A percentile compares a stretch with the other conserved stretches of the same genome.
Evolutionary conservation across 2,888 invertebrate genomes (phyloP).

Genomic region (Metalampra italica): DNA sequence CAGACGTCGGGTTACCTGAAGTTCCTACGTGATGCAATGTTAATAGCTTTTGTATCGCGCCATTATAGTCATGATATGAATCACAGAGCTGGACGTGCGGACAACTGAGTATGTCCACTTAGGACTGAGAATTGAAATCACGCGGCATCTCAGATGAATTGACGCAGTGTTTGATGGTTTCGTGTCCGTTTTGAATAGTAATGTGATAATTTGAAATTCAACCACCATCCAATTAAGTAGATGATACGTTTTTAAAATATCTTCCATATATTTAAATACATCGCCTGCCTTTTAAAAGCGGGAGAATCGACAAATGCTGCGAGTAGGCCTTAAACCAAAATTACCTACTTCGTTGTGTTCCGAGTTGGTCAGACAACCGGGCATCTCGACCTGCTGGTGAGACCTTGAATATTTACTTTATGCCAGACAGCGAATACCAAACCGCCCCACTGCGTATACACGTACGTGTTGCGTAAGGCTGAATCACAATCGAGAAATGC

Average conservation of each 20-base stretch:
- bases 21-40: conserved; percentile 10
- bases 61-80: conserved; percentile 17
- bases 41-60: conserved; percentile 2
- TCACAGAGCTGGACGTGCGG: conserved; percentile 16
- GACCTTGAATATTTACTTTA: conserved; percentile 17
- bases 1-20: conserved; percentile 2
- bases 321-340: not conserved
- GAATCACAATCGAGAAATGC: conserved; percentile 74
- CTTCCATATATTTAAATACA: not conserved
- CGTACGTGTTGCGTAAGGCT: conserved; percentile 65
- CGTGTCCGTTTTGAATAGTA: conserved; percentile 19
- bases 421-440: conserved; percentile 51
- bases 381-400: conserved; percentile 7
- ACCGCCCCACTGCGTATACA: conserved; percentile 48
- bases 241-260: not conserved
- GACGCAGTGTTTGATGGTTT: conserved; percentile 20
- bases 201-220: conserved; percentile 14
- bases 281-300: not conserved
- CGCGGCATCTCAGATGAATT: conserved; percentile 26
- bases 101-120: conserved; percentile 13
- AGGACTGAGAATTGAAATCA: conserved; percentile 19
- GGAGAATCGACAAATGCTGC: not conserved
- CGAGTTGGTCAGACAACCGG: no score
- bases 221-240: not conserved
- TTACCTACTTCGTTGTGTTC: no score